phyloP scores from a whole-genome alignment of 2,888 invertebrate genomes.

The Microdon myrmicae region DNA sequence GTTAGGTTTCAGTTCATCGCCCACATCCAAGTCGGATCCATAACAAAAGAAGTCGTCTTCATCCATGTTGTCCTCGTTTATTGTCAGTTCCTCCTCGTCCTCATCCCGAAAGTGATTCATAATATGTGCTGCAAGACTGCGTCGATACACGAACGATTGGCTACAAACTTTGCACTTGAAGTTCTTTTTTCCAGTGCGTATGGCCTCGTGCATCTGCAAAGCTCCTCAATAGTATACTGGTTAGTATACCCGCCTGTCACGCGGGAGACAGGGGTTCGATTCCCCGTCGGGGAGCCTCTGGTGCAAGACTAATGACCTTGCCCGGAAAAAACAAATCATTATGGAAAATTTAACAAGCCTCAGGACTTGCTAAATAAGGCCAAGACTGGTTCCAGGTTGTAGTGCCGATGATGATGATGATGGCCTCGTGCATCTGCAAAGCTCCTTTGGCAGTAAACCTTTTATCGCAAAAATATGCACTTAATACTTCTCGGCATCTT shows the following conservation, averaged over 20 bases:
- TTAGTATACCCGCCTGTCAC: no score
- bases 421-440: conserved; percentile 35
- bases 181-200: conserved; percentile 33
- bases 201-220: no score
- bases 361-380: no score
- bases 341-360: no score
- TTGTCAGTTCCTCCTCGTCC: conserved; percentile 25
- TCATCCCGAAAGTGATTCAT: conserved; percentile 39
- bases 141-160: conserved; percentile 39
- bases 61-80: conserved; percentile 19
- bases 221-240: no score
- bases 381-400: no score
- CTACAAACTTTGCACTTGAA: conserved; percentile 50
- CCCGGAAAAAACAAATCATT: no score
- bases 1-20: conserved; percentile 21
- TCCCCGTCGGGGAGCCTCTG: no score
- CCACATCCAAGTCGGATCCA: conserved; percentile 14
- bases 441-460: conserved; percentile 26
- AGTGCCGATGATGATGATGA: no score
- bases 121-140: conserved; percentile 30
- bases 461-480: conserved; percentile 49
- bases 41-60: conserved; percentile 22
- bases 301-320: no score
- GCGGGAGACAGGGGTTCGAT: no score
- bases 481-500: conserved; percentile 7